Conservation (phyloP, 2,888 invertebrate species). For the Metellina segmentata region DNA sequence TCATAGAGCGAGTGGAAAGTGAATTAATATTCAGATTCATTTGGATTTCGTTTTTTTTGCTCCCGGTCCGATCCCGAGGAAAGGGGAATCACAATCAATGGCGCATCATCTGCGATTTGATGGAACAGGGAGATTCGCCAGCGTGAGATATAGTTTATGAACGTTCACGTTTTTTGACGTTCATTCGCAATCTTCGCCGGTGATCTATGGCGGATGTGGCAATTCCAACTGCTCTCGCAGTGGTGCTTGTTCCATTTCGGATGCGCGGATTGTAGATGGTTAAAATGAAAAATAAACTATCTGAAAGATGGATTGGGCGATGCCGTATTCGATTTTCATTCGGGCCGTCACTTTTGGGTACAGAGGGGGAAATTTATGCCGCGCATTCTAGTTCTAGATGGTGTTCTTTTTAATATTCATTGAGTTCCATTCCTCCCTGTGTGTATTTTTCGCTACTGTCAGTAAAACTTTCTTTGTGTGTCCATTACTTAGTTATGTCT, state of each 20-base stretch:
- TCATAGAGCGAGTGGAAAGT: not conserved
- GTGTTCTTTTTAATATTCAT: not conserved
- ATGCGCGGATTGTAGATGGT: not conserved
- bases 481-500: too few relatives aligned
- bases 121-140: not conserved
- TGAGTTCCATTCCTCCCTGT: too few relatives aligned
- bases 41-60: not conserved
- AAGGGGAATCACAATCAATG: slow-evolving; percentile 36
- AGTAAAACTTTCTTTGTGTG: too few relatives aligned
- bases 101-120: slow-evolving; percentile 33
- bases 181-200: not conserved
- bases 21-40: slow-evolving; percentile 61
- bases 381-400: not conserved
- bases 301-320: not conserved
- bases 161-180: slow-evolving; percentile 14
- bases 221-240: not conserved
- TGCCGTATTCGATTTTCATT: not conserved
- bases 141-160: slow-evolving; percentile 7
- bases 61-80: not conserved
- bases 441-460: too few relatives aligned
- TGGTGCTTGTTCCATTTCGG: not conserved
- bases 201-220: not conserved
- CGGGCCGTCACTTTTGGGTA: not conserved
- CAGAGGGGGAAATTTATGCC: not conserved
- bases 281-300: not conserved